Conservation (phyloP, 2,113 vertebrate species). For the Edolisoma coerulescens region DNA sequence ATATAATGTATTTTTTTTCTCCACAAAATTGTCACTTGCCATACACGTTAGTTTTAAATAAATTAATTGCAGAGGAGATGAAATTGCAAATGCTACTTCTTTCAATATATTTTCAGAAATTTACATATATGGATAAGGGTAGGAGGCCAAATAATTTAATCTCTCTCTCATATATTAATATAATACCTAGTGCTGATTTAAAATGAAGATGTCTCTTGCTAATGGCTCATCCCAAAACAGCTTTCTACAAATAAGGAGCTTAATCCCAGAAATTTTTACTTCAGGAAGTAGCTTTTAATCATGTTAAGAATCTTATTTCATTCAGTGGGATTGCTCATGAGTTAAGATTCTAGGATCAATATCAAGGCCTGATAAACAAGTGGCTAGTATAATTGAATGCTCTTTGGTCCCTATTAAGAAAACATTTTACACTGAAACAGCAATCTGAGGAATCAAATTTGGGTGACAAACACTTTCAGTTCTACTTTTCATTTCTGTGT, state of each 20-base stretch:
- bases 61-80: slow-evolving; percentile 28
- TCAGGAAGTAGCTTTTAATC: not conserved
- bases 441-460: not conserved
- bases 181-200: not conserved
- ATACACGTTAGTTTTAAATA: slow-evolving; percentile 7
- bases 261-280: slow-evolving; percentile 1
- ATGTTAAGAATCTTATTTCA: not conserved
- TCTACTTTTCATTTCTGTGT: not conserved
- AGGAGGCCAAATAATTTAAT: slow-evolving; percentile 26
- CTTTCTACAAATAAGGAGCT: not conserved
- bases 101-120: slow-evolving; percentile 26
- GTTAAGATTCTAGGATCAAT: not conserved
- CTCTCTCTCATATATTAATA: not conserved
- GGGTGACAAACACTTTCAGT: not conserved
- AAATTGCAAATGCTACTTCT: slow-evolving; percentile 20
- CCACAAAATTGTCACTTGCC: not conserved
- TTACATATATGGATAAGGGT: not conserved
- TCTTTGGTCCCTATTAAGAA: not conserved
- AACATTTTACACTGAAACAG: not conserved
- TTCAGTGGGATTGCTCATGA: not conserved
- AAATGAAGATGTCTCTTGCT: not conserved
- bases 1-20: not conserved
- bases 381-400: not conserved
- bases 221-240: not conserved
- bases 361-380: not conserved